Conservation (phyloP, 92 coral and sea anemone species). For the Bergia sp. region DNA sequence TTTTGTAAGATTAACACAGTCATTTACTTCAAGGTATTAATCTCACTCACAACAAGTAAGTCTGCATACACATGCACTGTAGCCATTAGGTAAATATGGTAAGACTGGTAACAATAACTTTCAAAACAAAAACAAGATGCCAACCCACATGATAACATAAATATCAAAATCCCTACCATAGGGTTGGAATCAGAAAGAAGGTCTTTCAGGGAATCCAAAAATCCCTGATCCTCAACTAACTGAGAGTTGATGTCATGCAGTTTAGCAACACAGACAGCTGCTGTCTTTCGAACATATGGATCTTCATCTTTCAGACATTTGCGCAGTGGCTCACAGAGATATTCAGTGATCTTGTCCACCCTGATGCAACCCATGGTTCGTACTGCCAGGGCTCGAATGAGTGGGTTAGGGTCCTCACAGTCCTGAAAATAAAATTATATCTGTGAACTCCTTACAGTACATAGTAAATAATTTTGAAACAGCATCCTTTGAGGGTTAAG, state of each 20-base stretch:
- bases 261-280: conserved; percentile 99
- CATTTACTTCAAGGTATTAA: no score
- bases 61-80: no score
- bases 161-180: conserved; percentile 63
- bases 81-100: no score
- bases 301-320: conserved; percentile 99
- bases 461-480: neutral
- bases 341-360: conserved; percentile 98
- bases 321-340: conserved; percentile 95
- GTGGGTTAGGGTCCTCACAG: conserved; percentile 98
- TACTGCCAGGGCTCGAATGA: conserved; percentile 97
- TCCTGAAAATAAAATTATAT: conserved; percentile 59
- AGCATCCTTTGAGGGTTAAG: no score
- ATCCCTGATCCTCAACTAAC: conserved; percentile 97
- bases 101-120: no score
- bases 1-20: no score
- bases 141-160: neutral
- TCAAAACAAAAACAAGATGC: no score
- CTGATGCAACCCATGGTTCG: conserved; percentile 99
- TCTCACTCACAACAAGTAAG: no score
- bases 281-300: conserved; percentile 98
- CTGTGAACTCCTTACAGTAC: neutral
- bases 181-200: conserved; percentile 97
- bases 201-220: conserved; percentile 89
- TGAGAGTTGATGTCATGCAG: conserved; percentile 97